A percentile compares a stretch with the other conserved stretches of the same genome.
Evolutionary conservation across 2,797 vertebrate species (phyloP).

Genomic region (Dryobates pubescens): DNA sequence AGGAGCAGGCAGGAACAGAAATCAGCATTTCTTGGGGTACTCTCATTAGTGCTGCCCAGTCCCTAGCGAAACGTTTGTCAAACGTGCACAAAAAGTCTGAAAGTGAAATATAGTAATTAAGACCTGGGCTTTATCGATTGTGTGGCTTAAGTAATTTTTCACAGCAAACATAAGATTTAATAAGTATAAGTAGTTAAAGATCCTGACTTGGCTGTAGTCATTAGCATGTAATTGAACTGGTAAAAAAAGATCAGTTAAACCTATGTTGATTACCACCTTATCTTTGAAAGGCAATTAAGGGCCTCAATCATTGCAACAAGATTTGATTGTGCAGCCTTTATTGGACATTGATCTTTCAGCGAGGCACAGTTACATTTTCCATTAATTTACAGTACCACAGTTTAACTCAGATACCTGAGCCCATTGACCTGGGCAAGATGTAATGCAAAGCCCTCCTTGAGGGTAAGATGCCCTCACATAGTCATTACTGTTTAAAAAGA

Average conservation of each 20-base stretch:
- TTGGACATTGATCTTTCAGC: constrained; percentile 90
- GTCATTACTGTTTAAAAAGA: constrained; percentile 80
- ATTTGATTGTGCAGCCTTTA: constrained; percentile 85
- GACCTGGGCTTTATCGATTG: constrained; percentile 80
- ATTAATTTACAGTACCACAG: constrained; percentile 87
- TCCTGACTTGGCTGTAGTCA: constrained; percentile 90
- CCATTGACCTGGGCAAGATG: constrained; percentile 83
- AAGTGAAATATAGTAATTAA: constrained; percentile 87
- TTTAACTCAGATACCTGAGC: constrained; percentile 84
- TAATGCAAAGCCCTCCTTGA: constrained; percentile 80
- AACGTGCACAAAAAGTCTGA: constrained; percentile 77
- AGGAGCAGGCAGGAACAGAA: background rate
- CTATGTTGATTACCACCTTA: constrained; percentile 92
- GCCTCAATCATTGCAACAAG: constrained; percentile 86
- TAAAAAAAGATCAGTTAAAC: constrained; percentile 89
- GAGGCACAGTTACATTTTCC: constrained; percentile 86
- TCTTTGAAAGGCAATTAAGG: constrained; percentile 91
- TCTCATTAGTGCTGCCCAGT: constrained; percentile 67
- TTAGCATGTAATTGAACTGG: constrained; percentile 93
- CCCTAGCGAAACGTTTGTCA: constrained; percentile 68
- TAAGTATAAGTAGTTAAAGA: constrained; percentile 94
- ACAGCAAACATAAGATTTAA: constrained; percentile 90
- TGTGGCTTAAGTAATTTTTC: constrained; percentile 89
- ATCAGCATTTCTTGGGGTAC: constrained; percentile 60
- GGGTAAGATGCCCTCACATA: constrained; percentile 77